Evolutionary conservation across 1,140 invertebrate genomes (phyloP).

Genomic region (Pseudomyrmex gracilis): DNA sequence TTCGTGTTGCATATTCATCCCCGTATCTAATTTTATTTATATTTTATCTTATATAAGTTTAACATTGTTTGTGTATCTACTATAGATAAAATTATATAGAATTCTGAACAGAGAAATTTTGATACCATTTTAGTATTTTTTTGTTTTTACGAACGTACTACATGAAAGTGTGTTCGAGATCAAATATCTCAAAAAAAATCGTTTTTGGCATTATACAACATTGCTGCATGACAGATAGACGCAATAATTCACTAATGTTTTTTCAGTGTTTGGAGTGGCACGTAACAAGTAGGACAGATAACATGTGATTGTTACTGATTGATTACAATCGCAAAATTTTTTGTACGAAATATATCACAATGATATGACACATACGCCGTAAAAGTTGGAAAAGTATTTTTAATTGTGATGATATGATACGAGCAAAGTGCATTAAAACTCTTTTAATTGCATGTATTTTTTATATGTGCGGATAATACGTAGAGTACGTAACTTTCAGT

Average conservation of each 20-base stretch:
- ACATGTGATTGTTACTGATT: neutral
- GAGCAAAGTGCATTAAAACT: neutral
- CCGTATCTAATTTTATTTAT: no score
- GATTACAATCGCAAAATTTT: constrained; percentile 16
- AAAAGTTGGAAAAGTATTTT: neutral
- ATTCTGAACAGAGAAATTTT: neutral
- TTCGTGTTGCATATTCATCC: no score
- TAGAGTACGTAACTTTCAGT: no score
- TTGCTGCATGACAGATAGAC: constrained; percentile 5
- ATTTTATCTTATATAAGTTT: no score
- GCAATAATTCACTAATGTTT: constrained; percentile 18
- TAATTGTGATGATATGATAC: neutral
- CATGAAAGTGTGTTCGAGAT: neutral
- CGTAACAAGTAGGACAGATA: constrained; percentile 19
- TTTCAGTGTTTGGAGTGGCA: neutral
- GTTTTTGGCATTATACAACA: neutral
- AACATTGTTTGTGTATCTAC: no score
- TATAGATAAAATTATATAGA: neutral
- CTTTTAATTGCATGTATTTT: neutral
- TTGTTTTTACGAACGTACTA: neutral
- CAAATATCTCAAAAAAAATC: constrained; percentile 9
- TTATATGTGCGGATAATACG: no score
- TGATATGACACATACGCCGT: neutral
- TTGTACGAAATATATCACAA: neutral
- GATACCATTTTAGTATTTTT: neutral